A percentile compares a stretch with the other conserved stretches of the same genome.
phyloP scores from a whole-genome alignment of 2,888 invertebrate species.

The Nemurella pictetii region DNA sequence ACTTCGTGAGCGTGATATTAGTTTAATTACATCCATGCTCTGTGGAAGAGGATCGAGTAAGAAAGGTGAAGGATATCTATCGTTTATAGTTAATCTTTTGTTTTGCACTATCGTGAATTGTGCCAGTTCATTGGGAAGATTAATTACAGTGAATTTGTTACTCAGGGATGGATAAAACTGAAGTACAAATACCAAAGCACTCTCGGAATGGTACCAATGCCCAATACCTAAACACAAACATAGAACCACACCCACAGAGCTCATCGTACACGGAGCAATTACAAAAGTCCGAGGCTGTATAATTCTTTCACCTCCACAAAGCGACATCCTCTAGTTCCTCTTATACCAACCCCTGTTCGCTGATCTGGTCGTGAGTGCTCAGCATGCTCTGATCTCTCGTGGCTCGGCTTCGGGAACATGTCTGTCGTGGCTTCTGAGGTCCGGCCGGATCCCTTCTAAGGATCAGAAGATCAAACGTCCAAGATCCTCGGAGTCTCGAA shows the following conservation, averaged over 20 bases:
- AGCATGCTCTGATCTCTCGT: not conserved
- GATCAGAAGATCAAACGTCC: too few species aligned
- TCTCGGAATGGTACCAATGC: too few species aligned
- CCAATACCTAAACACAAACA: too few species aligned
- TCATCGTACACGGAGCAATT: not conserved
- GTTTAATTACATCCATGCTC: not conserved
- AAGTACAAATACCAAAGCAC: not conserved
- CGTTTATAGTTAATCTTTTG: not conserved
- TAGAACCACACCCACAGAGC: not conserved
- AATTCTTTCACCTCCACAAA: not conserved
- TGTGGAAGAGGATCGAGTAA: not conserved
- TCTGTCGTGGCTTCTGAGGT: not conserved
- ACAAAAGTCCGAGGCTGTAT: too few species aligned
- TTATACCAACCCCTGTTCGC: not conserved
- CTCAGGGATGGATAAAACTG: not conserved
- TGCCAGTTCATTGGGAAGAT: not conserved
- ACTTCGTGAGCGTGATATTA: not conserved
- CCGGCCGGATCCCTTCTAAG: not conserved
- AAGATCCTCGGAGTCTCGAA: too few species aligned
- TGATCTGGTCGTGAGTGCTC: not conserved
- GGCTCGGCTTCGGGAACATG: not conserved
- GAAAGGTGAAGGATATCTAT: not conserved
- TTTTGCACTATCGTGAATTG: not conserved
- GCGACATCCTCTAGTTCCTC: not conserved
- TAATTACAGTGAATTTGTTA: not conserved